Evolutionary conservation across 2,797 vertebrate species (phyloP).

Genomic region (Clarias pachynema): DNA sequence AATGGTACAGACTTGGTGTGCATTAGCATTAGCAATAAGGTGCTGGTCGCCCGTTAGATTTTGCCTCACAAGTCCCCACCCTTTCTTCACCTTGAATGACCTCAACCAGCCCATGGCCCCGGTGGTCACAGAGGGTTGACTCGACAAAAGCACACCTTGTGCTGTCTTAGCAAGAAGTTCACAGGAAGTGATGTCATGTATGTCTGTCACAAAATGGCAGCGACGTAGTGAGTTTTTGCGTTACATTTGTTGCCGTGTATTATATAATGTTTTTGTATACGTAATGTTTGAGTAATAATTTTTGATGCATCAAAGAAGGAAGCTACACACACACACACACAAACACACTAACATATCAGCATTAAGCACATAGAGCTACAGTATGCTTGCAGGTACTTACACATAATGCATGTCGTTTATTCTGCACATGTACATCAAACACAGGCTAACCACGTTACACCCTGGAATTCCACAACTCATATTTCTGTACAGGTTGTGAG

Average conservation of each 20-base stretch:
- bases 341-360: slow-evolving; percentile 41
- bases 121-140: slow-evolving; percentile 64
- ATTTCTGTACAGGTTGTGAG: slow-evolving; percentile 26
- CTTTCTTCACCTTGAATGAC: slow-evolving; percentile 48
- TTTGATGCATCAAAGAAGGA: slow-evolving; percentile 45
- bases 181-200: slow-evolving; percentile 34
- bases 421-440: slow-evolving; percentile 48
- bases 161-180: slow-evolving; percentile 64
- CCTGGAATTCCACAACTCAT: not conserved
- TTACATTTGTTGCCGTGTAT: slow-evolving; percentile 58
- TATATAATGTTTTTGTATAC: slow-evolving; percentile 56
- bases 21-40: slow-evolving; percentile 49
- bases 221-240: slow-evolving; percentile 25
- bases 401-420: slow-evolving; percentile 60
- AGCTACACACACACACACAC: slow-evolving; percentile 56
- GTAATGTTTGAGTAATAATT: slow-evolving; percentile 43
- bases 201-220: slow-evolving; percentile 34
- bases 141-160: slow-evolving; percentile 73
- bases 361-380: slow-evolving; percentile 52
- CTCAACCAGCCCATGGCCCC: slow-evolving; percentile 63
- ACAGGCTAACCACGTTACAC: slow-evolving; percentile 37
- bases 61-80: slow-evolving; percentile 20
- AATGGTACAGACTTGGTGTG: not conserved
- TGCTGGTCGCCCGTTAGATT: slow-evolving; percentile 68
- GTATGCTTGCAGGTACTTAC: slow-evolving; percentile 45